Evolutionary conservation across 2,888 invertebrate genomes (phyloP).

Genomic region (Campoletis raptor): DNA sequence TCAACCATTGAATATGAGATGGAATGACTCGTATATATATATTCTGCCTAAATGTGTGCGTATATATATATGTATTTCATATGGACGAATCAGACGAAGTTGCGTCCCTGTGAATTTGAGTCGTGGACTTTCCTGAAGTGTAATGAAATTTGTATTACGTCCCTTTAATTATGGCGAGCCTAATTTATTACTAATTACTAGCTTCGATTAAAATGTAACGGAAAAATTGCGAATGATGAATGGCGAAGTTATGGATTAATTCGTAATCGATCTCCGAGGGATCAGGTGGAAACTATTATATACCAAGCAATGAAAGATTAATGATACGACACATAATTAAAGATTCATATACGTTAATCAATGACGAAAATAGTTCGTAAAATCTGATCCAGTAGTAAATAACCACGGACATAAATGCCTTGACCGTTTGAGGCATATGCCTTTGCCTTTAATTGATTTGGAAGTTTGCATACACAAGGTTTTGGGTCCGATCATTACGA

Average conservation of each 20-base stretch:
- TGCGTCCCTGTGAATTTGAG: background rate
- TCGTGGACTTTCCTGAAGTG: background rate
- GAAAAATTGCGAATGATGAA: background rate
- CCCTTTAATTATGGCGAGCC: conserved; percentile 14
- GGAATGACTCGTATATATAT: background rate
- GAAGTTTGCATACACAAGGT: background rate
- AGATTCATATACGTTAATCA: background rate
- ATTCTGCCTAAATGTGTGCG: too few relatives aligned
- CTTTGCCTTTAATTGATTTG: too few relatives aligned
- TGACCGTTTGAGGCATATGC: too few relatives aligned
- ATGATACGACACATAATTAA: conserved; percentile 6
- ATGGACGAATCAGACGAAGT: background rate
- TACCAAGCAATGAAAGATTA: conserved; percentile 1
- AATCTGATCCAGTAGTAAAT: too few relatives aligned
- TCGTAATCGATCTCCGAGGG: background rate
- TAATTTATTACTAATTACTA: conserved; percentile 16
- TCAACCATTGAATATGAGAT: conserved; percentile 36
- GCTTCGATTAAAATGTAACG: conserved; percentile 27
- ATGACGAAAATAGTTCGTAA: background rate
- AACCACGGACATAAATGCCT: too few relatives aligned
- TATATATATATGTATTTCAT: background rate
- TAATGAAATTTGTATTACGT: background rate
- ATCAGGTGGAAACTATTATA: background rate
- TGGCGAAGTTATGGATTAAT: conserved; percentile 2
- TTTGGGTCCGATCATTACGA: background rate